These are phyloP conservation scores for Aptenodytes patagonicus DNA, from an alignment of 2,113 vertebrate genomes.

Conservation along the genomic window DNA sequence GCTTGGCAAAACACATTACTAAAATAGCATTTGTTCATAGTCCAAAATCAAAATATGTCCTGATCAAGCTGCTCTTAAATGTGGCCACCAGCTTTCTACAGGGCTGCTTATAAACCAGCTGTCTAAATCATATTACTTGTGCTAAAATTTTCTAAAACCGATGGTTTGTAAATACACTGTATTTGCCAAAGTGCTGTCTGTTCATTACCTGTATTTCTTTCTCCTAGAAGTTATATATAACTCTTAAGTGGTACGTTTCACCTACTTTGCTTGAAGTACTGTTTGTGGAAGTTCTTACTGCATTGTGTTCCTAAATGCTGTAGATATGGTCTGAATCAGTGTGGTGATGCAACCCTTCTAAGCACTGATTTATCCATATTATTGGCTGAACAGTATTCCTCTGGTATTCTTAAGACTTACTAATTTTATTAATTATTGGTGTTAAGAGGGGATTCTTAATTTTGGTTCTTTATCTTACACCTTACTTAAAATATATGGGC, in stretches of 20 bases:
- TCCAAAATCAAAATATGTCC: neutral
- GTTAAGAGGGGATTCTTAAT: neutral
- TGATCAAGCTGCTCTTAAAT: neutral
- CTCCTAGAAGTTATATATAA: neutral
- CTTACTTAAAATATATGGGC: neutral
- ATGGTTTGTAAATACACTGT: neutral
- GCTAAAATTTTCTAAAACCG: neutral
- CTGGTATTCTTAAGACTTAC: neutral
- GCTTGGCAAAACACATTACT: conserved; percentile 2
- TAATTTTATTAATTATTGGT: neutral
- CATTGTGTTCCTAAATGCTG: neutral
- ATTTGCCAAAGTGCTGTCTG: neutral
- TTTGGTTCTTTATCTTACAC: neutral
- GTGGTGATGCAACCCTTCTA: neutral
- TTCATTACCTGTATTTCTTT: neutral
- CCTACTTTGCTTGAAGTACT: neutral
- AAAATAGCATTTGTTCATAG: neutral
- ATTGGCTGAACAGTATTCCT: neutral
- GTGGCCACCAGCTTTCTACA: neutral
- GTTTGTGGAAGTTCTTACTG: neutral
- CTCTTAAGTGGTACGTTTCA: neutral
- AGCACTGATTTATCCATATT: neutral
- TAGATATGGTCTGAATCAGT: neutral
- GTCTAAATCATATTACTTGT: neutral
- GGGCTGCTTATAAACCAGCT: neutral